phyloP scores from a whole-genome alignment of 2,888 invertebrate species.

The Caenorhabditis sp. region DNA sequence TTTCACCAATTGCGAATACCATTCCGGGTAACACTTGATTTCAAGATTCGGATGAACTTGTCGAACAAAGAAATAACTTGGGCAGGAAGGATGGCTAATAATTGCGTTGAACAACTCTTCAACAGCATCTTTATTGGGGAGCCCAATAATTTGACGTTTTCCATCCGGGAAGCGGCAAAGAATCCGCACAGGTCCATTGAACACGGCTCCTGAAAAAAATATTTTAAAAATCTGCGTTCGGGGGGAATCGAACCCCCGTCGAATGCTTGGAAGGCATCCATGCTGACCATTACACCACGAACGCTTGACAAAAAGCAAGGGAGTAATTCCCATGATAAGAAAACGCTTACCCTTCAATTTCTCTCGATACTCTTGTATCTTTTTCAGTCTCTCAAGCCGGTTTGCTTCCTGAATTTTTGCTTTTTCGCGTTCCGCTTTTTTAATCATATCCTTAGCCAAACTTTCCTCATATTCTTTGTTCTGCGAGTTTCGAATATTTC shows the following conservation, averaged over 20 bases:
- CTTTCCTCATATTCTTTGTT: conserved; percentile 52
- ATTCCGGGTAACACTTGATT: conserved; percentile 54
- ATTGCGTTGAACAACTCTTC: conserved; percentile 93
- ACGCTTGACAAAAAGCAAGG: conserved; percentile 11
- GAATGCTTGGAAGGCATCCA: conserved; percentile 58
- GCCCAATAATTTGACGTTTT: conserved; percentile 85
- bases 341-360: conserved; percentile 12
- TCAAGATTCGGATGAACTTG: conserved; percentile 51
- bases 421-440: conserved; percentile 32
- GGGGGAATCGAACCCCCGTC: conserved; percentile 56
- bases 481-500: conserved; percentile 16
- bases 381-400: conserved; percentile 17
- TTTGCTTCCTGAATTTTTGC: conserved; percentile 7
- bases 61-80: conserved; percentile 77
- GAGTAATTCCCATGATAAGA: neutral
- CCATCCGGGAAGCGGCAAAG: conserved; percentile 92
- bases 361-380: conserved; percentile 22
- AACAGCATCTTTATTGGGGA: conserved; percentile 82
- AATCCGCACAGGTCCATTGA: conserved; percentile 78
- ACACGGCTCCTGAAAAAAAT: neutral
- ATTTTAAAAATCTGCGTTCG: conserved; percentile 32
- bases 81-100: conserved; percentile 91
- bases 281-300: conserved; percentile 58
- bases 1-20: conserved; percentile 49
- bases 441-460: conserved; percentile 46